These are phyloP conservation scores for Pocota personata DNA, from an alignment of 2,888 invertebrate genomes.

Conservation along the genomic window DNA sequence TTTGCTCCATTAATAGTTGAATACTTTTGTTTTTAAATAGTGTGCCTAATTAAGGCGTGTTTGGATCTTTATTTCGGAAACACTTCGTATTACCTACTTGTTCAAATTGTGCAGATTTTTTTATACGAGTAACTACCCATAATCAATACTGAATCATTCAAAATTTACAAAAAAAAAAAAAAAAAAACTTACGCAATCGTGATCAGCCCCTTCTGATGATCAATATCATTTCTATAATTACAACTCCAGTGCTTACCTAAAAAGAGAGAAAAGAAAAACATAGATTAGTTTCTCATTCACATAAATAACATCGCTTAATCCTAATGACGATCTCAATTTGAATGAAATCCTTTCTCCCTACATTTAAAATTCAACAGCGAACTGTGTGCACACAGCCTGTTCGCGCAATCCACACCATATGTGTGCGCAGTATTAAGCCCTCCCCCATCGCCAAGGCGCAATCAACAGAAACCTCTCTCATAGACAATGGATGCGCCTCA, in stretches of 20 bases:
- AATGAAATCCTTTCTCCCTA: constrained; percentile 43
- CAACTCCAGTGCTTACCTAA: constrained; percentile 57
- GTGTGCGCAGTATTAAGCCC: neutral
- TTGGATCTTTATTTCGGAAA: too few species aligned
- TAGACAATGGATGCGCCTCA: constrained; percentile 68
- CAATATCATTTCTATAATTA: neutral
- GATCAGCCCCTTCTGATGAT: constrained; percentile 29
- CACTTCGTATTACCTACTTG: too few species aligned
- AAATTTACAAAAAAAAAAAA: too few species aligned
- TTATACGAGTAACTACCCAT: too few species aligned
- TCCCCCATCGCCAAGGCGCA: neutral
- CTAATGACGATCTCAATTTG: constrained; percentile 57
- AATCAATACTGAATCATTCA: too few species aligned
- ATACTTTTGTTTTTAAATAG: too few species aligned
- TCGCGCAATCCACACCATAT: constrained; percentile 8
- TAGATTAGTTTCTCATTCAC: constrained; percentile 54
- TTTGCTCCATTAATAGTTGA: too few species aligned
- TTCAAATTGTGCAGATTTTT: too few species aligned
- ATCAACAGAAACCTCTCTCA: constrained; percentile 38
- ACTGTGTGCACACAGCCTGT: constrained; percentile 34
- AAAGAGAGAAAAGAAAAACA: constrained; percentile 36
- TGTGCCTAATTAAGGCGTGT: too few species aligned
- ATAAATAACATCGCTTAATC: constrained; percentile 68
- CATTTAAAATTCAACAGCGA: neutral
- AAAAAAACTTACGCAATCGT: constrained; percentile 36